Conservation (phyloP, 2,888 invertebrate genomes). For the Pterostichus madidus region DNA sequence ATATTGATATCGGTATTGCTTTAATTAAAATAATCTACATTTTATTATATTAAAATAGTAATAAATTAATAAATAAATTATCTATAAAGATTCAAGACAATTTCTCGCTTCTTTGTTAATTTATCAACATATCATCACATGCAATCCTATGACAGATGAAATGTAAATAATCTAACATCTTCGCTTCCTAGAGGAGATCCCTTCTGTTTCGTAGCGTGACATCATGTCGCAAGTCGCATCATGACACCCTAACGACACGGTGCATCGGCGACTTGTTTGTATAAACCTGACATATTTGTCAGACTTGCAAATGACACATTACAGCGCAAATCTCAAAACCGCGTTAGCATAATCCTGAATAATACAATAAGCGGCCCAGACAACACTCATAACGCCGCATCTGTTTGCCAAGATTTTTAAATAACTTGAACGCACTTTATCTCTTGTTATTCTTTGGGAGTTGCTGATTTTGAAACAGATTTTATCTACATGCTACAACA, state of each 20-base stretch:
- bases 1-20: too few species aligned
- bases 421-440: conserved; percentile 37
- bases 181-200: neutral
- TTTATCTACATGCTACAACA: too few species aligned
- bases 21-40: too few species aligned
- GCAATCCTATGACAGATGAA: conserved; percentile 28
- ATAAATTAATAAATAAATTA: too few species aligned
- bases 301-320: conserved; percentile 65
- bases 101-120: neutral
- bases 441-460: neutral
- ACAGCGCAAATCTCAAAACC: conserved; percentile 60
- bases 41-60: too few species aligned
- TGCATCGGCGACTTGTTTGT: conserved; percentile 42
- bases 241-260: conserved; percentile 10
- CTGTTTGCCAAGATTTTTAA: conserved; percentile 48
- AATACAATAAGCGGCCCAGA: conserved; percentile 57
- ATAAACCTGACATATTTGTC: conserved; percentile 58
- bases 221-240: neutral
- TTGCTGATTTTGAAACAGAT: too few species aligned
- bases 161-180: conserved; percentile 9
- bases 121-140: neutral
- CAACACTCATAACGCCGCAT: conserved; percentile 40
- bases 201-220: neutral
- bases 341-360: conserved; percentile 62
- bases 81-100: too few species aligned